These are phyloP conservation scores for Thryonomys swinderianus DNA, from an alignment of 2,113 vertebrate species.

Conservation along the genomic window DNA sequence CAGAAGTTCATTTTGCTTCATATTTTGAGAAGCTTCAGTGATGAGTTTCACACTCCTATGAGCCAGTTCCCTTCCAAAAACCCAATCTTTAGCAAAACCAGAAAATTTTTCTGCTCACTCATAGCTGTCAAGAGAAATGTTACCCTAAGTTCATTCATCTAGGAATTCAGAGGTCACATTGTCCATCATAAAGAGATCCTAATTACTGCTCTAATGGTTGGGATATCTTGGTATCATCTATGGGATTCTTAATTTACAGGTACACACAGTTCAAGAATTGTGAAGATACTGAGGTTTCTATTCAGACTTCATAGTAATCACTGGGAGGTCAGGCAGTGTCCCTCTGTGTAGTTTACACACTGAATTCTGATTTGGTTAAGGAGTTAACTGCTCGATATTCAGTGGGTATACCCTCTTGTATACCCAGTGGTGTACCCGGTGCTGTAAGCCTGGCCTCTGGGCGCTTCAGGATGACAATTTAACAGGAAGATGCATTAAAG, in stretches of 20 bases:
- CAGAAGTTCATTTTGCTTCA: too few species aligned
- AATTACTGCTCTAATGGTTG: not conserved
- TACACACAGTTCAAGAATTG: not conserved
- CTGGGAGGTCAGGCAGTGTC: not conserved
- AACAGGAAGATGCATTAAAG: not conserved
- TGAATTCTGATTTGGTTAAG: not conserved
- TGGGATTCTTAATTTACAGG: not conserved
- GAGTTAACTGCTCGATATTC: too few species aligned
- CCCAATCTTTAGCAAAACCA: too few species aligned
- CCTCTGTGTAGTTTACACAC: too few species aligned
- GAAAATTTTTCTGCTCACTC: not conserved
- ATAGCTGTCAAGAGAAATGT: not conserved
- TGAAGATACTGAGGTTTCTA: not conserved
- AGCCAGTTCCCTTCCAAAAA: too few species aligned
- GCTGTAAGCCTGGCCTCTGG: not conserved
- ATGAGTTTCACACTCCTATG: too few species aligned
- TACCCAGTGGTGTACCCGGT: fast-evolving
- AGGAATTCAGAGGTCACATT: not conserved
- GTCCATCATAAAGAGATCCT: not conserved
- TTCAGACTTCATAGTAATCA: not conserved
- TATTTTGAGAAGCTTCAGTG: too few species aligned
- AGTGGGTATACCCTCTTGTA: too few species aligned
- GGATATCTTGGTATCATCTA: not conserved
- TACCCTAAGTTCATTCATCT: not conserved
- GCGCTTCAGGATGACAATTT: not conserved